A percentile compares a stretch with the other conserved stretches of the same genome.
These are phyloP conservation scores for Leptobrachium leishanense DNA, from an alignment of 2,113 vertebrate species.

Conservation along the genomic window DNA sequence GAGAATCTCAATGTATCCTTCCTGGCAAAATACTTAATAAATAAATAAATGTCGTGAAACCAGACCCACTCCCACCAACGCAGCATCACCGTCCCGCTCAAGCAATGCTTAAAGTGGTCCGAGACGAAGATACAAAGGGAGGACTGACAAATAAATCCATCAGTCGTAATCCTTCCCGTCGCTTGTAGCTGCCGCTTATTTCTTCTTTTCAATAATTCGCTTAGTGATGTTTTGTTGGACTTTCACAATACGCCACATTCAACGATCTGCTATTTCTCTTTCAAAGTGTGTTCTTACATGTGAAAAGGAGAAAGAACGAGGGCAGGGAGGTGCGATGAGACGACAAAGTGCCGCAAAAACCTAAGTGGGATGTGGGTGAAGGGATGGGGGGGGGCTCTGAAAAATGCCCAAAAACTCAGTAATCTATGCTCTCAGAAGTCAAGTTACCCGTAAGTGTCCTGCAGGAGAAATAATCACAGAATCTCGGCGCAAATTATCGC, in stretches of 20 bases:
- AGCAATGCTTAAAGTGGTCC: no score
- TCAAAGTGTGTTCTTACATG: constrained; percentile 60
- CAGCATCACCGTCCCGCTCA: no score
- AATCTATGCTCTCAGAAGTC: background rate
- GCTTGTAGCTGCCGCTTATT: constrained; percentile 62
- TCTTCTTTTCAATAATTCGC: constrained; percentile 63
- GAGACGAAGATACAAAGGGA: no score
- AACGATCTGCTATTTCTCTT: constrained; percentile 60
- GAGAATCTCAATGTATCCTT: no score
- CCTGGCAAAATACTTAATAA: no score
- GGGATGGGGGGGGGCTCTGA: background rate
- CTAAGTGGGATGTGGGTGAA: constrained; percentile 14
- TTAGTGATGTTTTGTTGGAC: constrained; percentile 61
- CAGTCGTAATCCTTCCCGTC: constrained; percentile 52
- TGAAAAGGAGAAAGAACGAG: constrained; percentile 31
- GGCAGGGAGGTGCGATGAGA: constrained; percentile 7
- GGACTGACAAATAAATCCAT: constrained; percentile 47
- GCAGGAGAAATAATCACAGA: background rate
- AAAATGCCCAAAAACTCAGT: constrained; percentile 1
- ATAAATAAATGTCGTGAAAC: no score
- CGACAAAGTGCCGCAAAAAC: constrained; percentile 28
- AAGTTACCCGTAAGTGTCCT: background rate
- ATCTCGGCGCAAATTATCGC: no score
- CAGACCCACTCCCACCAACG: no score
- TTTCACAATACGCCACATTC: constrained; percentile 62